phyloP scores from a whole-genome alignment of 2,113 vertebrate genomes.

The Puntigrus tetrazona region DNA sequence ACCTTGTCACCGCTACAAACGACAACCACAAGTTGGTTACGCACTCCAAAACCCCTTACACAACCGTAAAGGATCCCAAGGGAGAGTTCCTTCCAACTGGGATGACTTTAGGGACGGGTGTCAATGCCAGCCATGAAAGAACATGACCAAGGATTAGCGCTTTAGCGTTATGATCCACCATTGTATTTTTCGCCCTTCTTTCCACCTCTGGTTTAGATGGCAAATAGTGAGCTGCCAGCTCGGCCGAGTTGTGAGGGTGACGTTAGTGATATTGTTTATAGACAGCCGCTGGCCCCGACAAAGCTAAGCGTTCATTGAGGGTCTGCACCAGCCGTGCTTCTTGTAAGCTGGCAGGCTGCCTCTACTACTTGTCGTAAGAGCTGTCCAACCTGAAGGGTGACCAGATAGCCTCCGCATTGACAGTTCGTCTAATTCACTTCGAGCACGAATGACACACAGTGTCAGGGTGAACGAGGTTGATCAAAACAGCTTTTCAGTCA shows the following conservation, averaged over 20 bases:
- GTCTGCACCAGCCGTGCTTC: slow-evolving; percentile 70
- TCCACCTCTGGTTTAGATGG: slow-evolving; percentile 62
- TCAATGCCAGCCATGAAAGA: slow-evolving; percentile 62
- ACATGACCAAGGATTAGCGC: slow-evolving; percentile 45
- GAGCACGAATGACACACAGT: too few relatives aligned
- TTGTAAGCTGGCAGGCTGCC: slow-evolving; percentile 48
- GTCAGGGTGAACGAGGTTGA: too few relatives aligned
- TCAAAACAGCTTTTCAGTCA: too few relatives aligned
- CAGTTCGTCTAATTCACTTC: too few relatives aligned
- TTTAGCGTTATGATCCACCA: slow-evolving; percentile 60
- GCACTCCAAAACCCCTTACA: slow-evolving; percentile 25
- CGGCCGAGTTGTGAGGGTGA: slow-evolving; percentile 61
- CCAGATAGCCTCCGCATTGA: too few relatives aligned
- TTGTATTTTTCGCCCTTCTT: slow-evolving; percentile 68
- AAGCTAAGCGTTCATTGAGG: slow-evolving; percentile 67
- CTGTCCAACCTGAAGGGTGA: neutral
- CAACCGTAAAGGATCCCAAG: slow-evolving; percentile 45
- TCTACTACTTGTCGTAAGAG: slow-evolving; percentile 41
- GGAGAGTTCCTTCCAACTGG: slow-evolving; percentile 35
- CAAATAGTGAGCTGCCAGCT: slow-evolving; percentile 67
- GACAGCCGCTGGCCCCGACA: slow-evolving; percentile 71
- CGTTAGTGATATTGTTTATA: slow-evolving; percentile 60
- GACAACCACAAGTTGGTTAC: slow-evolving; percentile 44
- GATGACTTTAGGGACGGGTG: slow-evolving; percentile 44
- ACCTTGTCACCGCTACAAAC: slow-evolving; percentile 51